Conservation (phyloP, 2,797 vertebrate species). For the Natrix natrix region DNA sequence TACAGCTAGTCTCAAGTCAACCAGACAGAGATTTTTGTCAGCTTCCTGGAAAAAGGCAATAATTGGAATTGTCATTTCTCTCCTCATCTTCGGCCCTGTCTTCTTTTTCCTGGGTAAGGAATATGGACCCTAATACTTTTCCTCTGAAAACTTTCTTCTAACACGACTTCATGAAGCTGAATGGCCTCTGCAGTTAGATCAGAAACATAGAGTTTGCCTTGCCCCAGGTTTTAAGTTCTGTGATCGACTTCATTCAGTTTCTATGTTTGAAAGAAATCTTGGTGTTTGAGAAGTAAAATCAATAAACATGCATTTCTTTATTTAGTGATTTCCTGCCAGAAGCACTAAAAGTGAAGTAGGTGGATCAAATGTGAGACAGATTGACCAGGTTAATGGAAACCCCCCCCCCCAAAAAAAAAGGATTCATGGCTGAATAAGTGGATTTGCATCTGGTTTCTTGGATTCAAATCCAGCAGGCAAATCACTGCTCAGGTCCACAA, state of each 20-base stretch:
- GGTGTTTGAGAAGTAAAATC: background rate
- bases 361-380: too few species aligned
- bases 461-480: background rate
- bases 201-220: background rate
- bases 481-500: too few species aligned
- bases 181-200: background rate
- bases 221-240: too few species aligned
- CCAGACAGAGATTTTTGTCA: background rate
- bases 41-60: background rate
- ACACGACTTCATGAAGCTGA: background rate
- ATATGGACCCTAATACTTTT: background rate
- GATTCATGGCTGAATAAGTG: background rate
- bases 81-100: fast-evolving
- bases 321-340: background rate
- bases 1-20: background rate
- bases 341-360: background rate
- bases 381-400: background rate
- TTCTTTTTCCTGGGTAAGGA: background rate
- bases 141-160: background rate
- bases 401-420: background rate
- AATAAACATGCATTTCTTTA: background rate
- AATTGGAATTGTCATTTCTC: background rate
- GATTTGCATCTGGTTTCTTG: background rate
- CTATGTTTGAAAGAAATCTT: too few species aligned
- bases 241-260: too few species aligned